Evolutionary conservation across 1,140 invertebrate genomes (phyloP), one percentile per base, ranked within the genome.

Genomic region (Aleiodes sp.): DNA sequence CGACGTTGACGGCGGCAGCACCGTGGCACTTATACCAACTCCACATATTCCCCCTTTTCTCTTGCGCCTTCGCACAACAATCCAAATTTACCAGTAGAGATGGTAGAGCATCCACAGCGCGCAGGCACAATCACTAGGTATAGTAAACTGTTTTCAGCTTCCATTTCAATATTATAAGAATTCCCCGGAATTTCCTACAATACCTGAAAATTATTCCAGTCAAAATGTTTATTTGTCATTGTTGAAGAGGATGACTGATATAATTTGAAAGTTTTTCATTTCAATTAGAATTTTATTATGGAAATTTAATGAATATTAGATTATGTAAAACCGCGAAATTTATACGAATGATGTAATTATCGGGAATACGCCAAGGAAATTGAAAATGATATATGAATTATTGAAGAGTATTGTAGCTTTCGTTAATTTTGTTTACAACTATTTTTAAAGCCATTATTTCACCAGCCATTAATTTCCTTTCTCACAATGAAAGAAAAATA

Each of bases 1-100:
- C 68, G 65, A 70, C 63, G 65, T 63, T 19, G 26, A n/a, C 41
- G 29, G 26, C 60, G 21, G 67, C 57, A 56, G 43, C 72, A 59
- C 61, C 70, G 57, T 63, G 57, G n/a, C n/a, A n/a, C n/a, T n/a
- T n/a, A n/a, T n/a, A n/a, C n/a, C 62, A 39, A 63, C 65, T 60
- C 61, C 62, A 67, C 39, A 60, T 16, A 35, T 52, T 9, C 43
- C n/a, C 35, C 46, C 57, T 16, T n/a, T 35, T 33, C 39, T 61
- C n/a, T 62, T 57, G 70, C 70, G 65, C 61, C 65, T 63, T 31
- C 52, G 60, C 65, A 67, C 19, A 26, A 41, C 52, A 35, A 43
- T 31, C n/a, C 56, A n/a, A 61, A 28, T 29, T 1, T 4, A n/a
- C 37, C 16, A 29, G 35, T 16, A 16, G 28, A 28, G 60, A 63